Evolutionary conservation across 1,140 invertebrate genomes (phyloP), one percentile per base, ranked within the genome.

Genomic region (Hyphantria cunea): DNA sequence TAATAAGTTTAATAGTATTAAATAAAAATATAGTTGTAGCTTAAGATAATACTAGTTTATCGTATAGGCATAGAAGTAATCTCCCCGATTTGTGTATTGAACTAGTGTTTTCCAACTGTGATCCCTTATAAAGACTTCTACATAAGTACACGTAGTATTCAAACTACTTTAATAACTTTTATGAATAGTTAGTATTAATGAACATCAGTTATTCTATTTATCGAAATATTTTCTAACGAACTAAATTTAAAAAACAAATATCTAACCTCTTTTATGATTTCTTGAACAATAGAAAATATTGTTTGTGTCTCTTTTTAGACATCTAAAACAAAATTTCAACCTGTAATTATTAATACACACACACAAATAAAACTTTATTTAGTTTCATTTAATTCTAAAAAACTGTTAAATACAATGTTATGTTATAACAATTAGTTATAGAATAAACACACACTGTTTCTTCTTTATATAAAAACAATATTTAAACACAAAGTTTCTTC

Each of bases 81-180:
- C 34, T 69, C 72, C 68, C 66, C 51, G 54, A 63, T 70, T 68
- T 74, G 72, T 80, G 73, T 82, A 79, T 81, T 64, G 76, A 80
- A 77, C 78, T 88, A 88, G 86, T 74, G 67, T 88, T 88, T 87
- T 84, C 86, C 83, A 88, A 82, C 86, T 89, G 86, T 89, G 86
- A 89, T 89, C 86, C 86, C 85, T 84, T 80, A 80, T 88, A 86
- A 89, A 89, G 86, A 89, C 86, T 89, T 88, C 83, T 87, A 87
- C 74, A 66, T 89, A 89, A 85, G 84, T 82, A 82, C 75, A 78
- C 74, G 70, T 72, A 69, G 70, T 75, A 74, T 59, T 70, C 69
- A 68, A 68, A 70, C 73, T 76, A 76, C 76, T 25, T 25, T 77
- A 74, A 12, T 56, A 74, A 72, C 64, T 72, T 54, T 50, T 52